Percentiles rank a stretch among this genome's conserved stretches.
phyloP scores from a whole-genome alignment of 2,888 invertebrate genomes.

The Meiosimyza decipiens region DNA sequence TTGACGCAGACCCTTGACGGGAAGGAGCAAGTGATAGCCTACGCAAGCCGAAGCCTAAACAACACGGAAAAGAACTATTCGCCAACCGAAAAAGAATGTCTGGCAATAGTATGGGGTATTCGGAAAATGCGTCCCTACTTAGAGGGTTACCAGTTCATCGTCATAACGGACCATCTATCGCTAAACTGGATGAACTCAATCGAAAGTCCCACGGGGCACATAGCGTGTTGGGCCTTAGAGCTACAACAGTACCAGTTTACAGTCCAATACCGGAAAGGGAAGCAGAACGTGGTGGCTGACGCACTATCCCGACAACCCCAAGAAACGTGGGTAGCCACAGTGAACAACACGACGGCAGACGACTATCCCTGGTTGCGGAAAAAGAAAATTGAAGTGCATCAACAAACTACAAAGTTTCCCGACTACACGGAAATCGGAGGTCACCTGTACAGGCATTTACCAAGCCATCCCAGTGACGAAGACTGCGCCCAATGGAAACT shows the following conservation, averaged over 20 bases:
- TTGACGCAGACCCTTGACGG: conserved; percentile 15
- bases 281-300: neutral
- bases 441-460: neutral
- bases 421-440: neutral
- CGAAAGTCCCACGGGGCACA: conserved; percentile 24
- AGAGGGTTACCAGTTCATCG: neutral
- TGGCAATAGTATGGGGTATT: conserved; percentile 21
- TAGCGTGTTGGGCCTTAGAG: conserved; percentile 37
- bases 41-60: conserved; percentile 21
- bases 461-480: neutral
- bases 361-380: no score
- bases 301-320: no score
- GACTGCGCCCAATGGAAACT: conserved; percentile 8
- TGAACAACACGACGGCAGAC: no score
- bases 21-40: conserved; percentile 17
- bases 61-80: conserved; percentile 23
- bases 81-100: conserved; percentile 14
- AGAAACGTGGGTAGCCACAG: no score
- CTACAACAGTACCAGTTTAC: conserved; percentile 23
- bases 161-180: conserved; percentile 3
- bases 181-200: conserved; percentile 32
- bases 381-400: no score
- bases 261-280: conserved; percentile 27
- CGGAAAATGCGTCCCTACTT: conserved; percentile 11
- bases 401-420: neutral